phyloP scores from a whole-genome alignment of 2,888 invertebrate genomes.

The Meiosimyza platycephala region DNA sequence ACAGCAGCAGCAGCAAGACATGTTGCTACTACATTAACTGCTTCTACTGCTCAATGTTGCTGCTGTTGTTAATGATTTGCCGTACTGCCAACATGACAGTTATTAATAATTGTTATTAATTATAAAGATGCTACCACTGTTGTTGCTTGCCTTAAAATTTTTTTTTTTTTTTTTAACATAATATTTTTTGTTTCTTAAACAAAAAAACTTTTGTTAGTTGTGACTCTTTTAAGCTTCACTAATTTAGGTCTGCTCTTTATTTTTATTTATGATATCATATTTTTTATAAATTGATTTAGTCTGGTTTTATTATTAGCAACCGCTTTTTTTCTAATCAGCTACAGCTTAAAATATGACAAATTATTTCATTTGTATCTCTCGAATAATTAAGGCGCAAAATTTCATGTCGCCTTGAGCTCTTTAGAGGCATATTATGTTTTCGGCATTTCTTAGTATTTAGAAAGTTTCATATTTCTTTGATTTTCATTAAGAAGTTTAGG shows the following conservation, averaged over 20 bases:
- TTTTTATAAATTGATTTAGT: neutral
- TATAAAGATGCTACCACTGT: conserved; percentile 29
- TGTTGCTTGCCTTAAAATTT: neutral
- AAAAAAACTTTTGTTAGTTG: neutral
- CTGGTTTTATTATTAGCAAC: no score
- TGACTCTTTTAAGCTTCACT: conserved; percentile 3
- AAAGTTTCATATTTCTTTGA: neutral
- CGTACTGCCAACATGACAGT: conserved; percentile 53
- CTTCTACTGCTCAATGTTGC: neutral
- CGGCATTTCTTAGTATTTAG: no score
- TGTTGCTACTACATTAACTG: neutral
- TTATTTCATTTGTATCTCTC: no score
- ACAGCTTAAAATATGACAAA: no score
- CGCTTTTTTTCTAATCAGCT: no score
- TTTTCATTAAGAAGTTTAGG: neutral
- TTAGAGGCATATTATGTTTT: no score
- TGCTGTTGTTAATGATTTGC: conserved; percentile 43
- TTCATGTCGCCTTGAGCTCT: no score
- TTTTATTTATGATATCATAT: conserved; percentile 13
- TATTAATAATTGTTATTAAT: conserved; percentile 55
- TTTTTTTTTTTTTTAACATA: neutral
- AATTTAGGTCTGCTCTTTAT: neutral
- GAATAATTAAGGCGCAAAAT: no score
- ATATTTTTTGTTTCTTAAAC: neutral
- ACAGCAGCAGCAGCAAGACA: neutral